Conservation (phyloP, 1,140 invertebrate genomes). For the Solenopsis fugax region DNA sequence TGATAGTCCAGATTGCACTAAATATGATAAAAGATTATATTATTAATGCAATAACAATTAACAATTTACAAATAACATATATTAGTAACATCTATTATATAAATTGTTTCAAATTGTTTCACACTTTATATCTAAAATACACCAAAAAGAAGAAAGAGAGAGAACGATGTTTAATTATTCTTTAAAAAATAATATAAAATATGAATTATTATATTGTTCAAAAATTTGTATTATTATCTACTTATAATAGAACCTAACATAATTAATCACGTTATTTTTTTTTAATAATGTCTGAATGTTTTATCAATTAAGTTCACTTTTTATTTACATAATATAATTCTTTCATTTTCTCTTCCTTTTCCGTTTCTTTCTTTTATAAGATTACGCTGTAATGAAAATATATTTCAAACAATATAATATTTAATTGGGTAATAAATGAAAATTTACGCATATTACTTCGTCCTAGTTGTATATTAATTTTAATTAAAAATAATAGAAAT, state of each 20-base stretch:
- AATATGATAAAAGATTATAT: constrained; percentile 7
- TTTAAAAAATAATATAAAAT: background rate
- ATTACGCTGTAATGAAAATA: background rate
- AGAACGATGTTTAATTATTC: background rate
- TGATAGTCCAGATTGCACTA: constrained; percentile 12
- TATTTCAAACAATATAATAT: background rate
- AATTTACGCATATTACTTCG: background rate
- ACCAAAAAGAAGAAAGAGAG: background rate
- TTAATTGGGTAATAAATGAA: background rate
- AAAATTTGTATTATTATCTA: background rate
- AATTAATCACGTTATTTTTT: background rate
- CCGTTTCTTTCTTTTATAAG: background rate
- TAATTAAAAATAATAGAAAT: constrained; percentile 13
- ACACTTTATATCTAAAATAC: background rate
- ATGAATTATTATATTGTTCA: background rate
- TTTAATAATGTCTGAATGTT: background rate
- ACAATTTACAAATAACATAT: background rate
- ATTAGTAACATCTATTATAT: background rate
- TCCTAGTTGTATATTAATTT: background rate
- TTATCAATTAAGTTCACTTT: background rate
- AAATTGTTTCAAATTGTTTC: background rate
- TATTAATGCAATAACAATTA: background rate
- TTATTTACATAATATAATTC: background rate
- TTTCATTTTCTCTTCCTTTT: background rate
- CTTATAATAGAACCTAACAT: background rate